Evolutionary conservation across 92 coral and sea anemone genomes (phyloP), one percentile per base, ranked within the genome.

Genomic region (Ricordea florida): DNA sequence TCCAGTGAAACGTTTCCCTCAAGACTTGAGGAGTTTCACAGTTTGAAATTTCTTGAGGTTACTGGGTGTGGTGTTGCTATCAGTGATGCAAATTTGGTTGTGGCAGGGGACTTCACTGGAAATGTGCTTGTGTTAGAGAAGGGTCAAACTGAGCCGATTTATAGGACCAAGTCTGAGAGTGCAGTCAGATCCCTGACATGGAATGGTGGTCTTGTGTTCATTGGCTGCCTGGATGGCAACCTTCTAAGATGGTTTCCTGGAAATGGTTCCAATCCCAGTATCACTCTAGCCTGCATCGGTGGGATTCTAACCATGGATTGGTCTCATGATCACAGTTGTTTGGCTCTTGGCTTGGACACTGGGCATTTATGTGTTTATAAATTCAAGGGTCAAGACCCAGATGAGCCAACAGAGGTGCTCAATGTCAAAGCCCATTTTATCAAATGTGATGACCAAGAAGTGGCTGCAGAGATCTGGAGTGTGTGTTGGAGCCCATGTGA

Each of bases 401-500:
- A 78, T 20, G 78, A 69, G 33, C 85, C 73, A 9, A 63, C 33
- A 33, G 93, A 87, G 61, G 34, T 71, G 74, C 74, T 91, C 5
- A 91, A 87, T 63, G 46, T 87, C 34, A 66, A 66, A 32, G 97
- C 93, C 7, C 97, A 91, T 31, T 79, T 57, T 45, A 26, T 73
- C 24, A 63, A 33, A 11, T 61, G 60, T 32, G 87, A 48, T n/a
- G 87, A 49, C 2, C 40, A 45, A 3, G 59, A 66, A 22, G 35
- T 66, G 40, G 77, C 87, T 18, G 93, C 90, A 9, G 97, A 91
- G 70, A 68, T 91, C 60, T 91, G 97, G 97, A 85, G 92, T 79
- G 82, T 91, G 35, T 87, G 93, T 53, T 91, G 97, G 97, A 91
- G 97, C 79, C 97, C 97, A 5, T 87, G 97, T 58, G 81, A 76